phyloP scores from a whole-genome alignment of 2,888 invertebrate genomes.

The Onthophagus sagittarius region DNA sequence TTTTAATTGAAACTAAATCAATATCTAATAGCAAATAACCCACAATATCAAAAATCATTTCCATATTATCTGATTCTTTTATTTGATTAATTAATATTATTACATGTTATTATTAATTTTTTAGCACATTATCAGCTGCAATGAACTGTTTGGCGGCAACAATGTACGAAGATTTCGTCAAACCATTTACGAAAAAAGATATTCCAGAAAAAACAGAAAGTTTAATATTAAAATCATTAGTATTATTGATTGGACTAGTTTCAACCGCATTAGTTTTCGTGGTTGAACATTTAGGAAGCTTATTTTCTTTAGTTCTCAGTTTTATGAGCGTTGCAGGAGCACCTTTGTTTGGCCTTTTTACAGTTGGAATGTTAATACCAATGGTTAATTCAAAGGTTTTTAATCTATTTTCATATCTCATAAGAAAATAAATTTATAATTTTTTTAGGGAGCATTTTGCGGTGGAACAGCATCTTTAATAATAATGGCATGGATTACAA shows the following conservation, averaged over 20 bases:
- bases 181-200: constrained; percentile 51
- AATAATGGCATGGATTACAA: constrained; percentile 35
- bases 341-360: constrained; percentile 62
- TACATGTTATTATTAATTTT: too few relatives aligned
- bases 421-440: not conserved
- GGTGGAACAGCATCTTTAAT: constrained; percentile 25
- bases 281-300: constrained; percentile 61
- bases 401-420: not conserved
- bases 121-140: constrained; percentile 59
- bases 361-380: constrained; percentile 63
- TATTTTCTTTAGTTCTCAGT: constrained; percentile 61
- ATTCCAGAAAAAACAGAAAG: constrained; percentile 53
- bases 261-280: constrained; percentile 68
- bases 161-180: constrained; percentile 61
- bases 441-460: constrained; percentile 40
- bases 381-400: constrained; percentile 57
- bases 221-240: constrained; percentile 55
- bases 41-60: too few relatives aligned
- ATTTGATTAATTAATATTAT: too few relatives aligned
- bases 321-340: constrained; percentile 63
- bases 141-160: constrained; percentile 62
- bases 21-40: too few relatives aligned
- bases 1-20: too few relatives aligned
- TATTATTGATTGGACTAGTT: constrained; percentile 54
- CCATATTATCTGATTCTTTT: too few relatives aligned